Conservation (phyloP, 2,888 invertebrate genomes). For the Eugnorisma glareosa region DNA sequence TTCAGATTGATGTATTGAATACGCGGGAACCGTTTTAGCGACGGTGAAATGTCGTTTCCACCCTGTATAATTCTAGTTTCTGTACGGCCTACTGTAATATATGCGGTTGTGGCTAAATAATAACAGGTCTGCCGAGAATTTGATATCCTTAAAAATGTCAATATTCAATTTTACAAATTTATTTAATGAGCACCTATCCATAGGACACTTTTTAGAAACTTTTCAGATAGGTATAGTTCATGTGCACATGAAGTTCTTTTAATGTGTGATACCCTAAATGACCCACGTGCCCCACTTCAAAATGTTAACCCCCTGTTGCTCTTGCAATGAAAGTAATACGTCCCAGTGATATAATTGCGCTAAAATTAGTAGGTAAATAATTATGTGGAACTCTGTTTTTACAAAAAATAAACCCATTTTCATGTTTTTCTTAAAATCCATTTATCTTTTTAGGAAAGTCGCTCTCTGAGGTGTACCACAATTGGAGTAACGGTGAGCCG, state of each 20-base stretch:
- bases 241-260: no score
- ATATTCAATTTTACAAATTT: neutral
- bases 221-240: no score
- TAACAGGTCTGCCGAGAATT: neutral
- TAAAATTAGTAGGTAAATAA: neutral
- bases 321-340: no score
- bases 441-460: conserved; percentile 71
- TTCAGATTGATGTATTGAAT: neutral
- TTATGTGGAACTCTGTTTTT: neutral
- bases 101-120: neutral
- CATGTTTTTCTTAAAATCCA: neutral
- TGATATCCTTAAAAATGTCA: neutral
- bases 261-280: no score
- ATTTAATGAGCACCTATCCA: neutral
- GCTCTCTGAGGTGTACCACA: conserved; percentile 74
- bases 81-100: neutral
- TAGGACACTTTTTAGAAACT: no score
- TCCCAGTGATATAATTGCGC: no score
- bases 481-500: conserved; percentile 79
- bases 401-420: neutral
- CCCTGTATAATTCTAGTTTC: neutral
- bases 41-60: neutral
- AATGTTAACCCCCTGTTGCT: neutral
- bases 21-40: neutral
- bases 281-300: neutral